phyloP scores from a whole-genome alignment of 1,140 invertebrate genomes.

The Tetramorium parvispinum region DNA sequence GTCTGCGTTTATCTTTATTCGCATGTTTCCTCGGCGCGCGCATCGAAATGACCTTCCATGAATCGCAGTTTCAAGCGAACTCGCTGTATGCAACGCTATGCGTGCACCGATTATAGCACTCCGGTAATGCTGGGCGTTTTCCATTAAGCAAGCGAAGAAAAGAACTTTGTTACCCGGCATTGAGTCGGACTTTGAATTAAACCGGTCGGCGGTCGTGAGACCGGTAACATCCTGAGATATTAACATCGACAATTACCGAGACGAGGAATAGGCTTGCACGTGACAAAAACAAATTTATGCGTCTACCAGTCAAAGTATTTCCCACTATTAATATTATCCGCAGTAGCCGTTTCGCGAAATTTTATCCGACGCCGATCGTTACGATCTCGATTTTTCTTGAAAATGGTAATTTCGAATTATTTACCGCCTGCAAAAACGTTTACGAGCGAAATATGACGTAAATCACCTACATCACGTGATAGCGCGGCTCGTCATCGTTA shows the following conservation, averaged over 20 bases:
- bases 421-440: neutral
- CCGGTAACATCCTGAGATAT: neutral
- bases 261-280: neutral
- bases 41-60: slow-evolving; percentile 38
- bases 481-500: slow-evolving; percentile 24
- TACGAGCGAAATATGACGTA: slow-evolving; percentile 1
- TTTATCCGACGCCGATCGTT: neutral
- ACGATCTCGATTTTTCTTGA: neutral
- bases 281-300: neutral
- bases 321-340: neutral
- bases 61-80: slow-evolving; percentile 43
- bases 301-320: neutral
- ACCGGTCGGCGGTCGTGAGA: too few relatives aligned
- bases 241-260: neutral
- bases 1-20: slow-evolving; percentile 50
- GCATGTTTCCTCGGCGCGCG: slow-evolving; percentile 32
- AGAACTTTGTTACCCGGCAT: slow-evolving; percentile 57
- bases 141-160: slow-evolving; percentile 46
- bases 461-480: slow-evolving; percentile 15
- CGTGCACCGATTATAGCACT: slow-evolving; percentile 39
- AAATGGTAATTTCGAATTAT: slow-evolving; percentile 19
- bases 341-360: neutral
- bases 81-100: neutral
- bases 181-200: slow-evolving; percentile 68
- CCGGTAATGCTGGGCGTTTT: neutral